Conservation (phyloP, 2,113 vertebrate genomes). For the Hystrix cristata region DNA sequence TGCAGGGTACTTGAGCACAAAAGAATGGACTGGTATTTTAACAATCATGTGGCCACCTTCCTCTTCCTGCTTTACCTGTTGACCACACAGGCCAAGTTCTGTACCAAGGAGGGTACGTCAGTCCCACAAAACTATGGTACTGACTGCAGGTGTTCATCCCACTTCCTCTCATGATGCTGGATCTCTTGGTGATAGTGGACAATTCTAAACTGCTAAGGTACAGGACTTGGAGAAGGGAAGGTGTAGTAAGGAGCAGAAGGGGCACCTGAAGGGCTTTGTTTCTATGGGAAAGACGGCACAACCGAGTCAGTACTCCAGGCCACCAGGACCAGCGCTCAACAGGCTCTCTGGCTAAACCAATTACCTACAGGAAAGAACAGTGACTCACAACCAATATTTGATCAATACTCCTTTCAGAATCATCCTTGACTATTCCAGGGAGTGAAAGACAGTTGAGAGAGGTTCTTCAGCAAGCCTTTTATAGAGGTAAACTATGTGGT, state of each 20-base stretch:
- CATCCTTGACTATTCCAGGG: background rate
- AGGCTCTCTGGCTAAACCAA: background rate
- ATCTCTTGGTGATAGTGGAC: background rate
- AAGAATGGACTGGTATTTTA: background rate
- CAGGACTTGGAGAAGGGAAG: background rate
- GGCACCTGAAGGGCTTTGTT: background rate
- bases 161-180: background rate
- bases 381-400: background rate
- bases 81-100: rapidly evolving
- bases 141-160: background rate
- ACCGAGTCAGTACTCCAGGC: background rate
- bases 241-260: background rate
- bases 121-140: background rate
- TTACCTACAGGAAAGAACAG: background rate
- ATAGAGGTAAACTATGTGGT: background rate
- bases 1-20: background rate
- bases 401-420: background rate
- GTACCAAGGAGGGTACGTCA: background rate
- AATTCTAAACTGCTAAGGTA: background rate
- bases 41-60: background rate
- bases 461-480: background rate
- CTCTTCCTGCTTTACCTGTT: background rate
- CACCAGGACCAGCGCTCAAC: background rate
- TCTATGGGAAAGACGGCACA: background rate
- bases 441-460: background rate